Evolutionary conservation across 2,888 invertebrate genomes (phyloP).

Genomic region (Itoplectis maculator): DNA sequence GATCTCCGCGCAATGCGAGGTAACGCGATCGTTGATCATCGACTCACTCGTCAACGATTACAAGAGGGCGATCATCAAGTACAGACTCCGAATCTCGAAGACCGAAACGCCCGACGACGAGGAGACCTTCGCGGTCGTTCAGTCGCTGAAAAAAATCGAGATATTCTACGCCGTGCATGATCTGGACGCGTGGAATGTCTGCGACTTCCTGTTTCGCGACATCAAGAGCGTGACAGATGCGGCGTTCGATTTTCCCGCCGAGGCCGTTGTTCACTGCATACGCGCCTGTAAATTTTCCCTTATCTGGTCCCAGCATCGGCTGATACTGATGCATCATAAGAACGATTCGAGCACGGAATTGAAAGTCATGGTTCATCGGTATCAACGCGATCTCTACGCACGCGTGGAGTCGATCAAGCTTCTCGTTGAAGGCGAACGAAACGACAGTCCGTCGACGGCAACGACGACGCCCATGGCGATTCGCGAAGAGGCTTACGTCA

Average conservation of each 20-base stretch:
- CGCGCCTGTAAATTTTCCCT: slow-evolving; percentile 94
- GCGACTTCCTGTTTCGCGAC: slow-evolving; percentile 93
- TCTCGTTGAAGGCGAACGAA: slow-evolving; percentile 89
- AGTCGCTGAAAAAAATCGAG: slow-evolving; percentile 96
- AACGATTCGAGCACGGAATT: slow-evolving; percentile 85
- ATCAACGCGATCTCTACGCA: slow-evolving; percentile 90
- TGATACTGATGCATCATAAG: slow-evolving; percentile 88
- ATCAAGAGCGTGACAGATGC: slow-evolving; percentile 87
- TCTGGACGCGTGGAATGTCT: slow-evolving; percentile 96
- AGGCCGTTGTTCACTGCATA: slow-evolving; percentile 92
- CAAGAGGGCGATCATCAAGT: slow-evolving; percentile 94
- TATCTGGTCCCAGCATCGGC: slow-evolving; percentile 94
- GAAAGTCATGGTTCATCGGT: slow-evolving; percentile 87
- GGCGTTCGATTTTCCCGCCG: slow-evolving; percentile 77
- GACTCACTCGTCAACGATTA: slow-evolving; percentile 96
- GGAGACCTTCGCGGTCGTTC: slow-evolving; percentile 95
- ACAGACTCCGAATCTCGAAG: slow-evolving; percentile 90
- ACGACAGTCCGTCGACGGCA: slow-evolving; percentile 87
- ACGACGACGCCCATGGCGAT: slow-evolving; percentile 71
- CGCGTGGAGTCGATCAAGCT: slow-evolving; percentile 91
- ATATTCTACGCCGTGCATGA: slow-evolving; percentile 98
- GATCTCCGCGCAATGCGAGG: slow-evolving; percentile 94
- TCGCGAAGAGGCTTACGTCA: slow-evolving; percentile 92
- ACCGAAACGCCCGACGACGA: slow-evolving; percentile 97
- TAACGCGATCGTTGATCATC: slow-evolving; percentile 95